Percentiles rank a stretch among this genome's conserved stretches.
Evolutionary conservation across 1,140 invertebrate species (phyloP).

Genomic region (Pseudobourletiella spinata): DNA sequence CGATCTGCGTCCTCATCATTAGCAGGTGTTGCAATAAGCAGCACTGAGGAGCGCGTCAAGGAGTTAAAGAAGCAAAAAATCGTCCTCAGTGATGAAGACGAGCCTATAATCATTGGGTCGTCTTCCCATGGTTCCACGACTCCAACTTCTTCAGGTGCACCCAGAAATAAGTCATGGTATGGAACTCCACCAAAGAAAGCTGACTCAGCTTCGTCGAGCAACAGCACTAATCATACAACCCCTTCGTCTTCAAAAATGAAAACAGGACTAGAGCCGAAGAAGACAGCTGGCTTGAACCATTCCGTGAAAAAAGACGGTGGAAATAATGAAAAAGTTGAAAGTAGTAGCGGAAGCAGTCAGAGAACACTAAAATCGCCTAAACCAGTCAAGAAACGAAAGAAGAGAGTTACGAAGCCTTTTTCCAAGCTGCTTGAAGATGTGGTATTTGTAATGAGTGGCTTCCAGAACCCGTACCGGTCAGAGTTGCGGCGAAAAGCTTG

Average conservation of each 20-base stretch:
- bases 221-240: too few species aligned
- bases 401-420: constrained; percentile 45
- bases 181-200: background rate
- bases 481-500: constrained; percentile 58
- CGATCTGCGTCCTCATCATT: constrained; percentile 22
- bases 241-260: background rate
- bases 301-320: background rate
- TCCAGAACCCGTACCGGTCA: constrained; percentile 66
- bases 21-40: background rate
- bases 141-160: background rate
- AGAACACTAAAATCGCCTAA: background rate
- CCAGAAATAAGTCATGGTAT: background rate
- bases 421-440: constrained; percentile 55
- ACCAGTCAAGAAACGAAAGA: background rate
- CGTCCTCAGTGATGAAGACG: background rate
- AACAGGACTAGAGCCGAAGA: background rate
- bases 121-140: background rate
- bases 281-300: background rate
- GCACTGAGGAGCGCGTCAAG: background rate
- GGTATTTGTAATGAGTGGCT: constrained; percentile 68
- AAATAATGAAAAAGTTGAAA: background rate
- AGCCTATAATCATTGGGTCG: background rate
- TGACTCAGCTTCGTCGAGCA: background rate
- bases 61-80: constrained; percentile 3
- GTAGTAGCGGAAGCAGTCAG: background rate